Evolutionary conservation across 92 coral and sea anemone genomes (phyloP).

Genomic region (Scolanthus callimorphus): DNA sequence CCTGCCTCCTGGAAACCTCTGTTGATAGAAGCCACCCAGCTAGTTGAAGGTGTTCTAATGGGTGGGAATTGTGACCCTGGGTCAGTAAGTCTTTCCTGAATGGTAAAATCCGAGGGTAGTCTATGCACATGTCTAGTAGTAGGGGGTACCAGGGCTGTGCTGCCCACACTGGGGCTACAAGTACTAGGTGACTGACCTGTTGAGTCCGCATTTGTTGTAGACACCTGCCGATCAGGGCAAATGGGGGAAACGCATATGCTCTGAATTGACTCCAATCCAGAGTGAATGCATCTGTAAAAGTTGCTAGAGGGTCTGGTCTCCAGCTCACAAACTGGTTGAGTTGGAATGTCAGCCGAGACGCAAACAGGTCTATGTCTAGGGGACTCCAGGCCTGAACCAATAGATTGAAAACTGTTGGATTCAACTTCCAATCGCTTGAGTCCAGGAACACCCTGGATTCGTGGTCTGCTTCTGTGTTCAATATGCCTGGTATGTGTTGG

Average conservation of each 20-base stretch:
- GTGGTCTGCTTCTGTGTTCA: slow-evolving; percentile 27
- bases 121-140: slow-evolving; percentile 39
- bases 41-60: slow-evolving; percentile 37
- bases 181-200: slow-evolving; percentile 28
- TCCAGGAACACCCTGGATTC: slow-evolving; percentile 30
- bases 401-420: slow-evolving; percentile 13
- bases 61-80: slow-evolving; percentile 32
- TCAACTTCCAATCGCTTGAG: slow-evolving; percentile 45
- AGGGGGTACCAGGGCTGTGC: slow-evolving; percentile 56
- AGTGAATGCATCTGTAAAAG: slow-evolving; percentile 25
- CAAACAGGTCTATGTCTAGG: too few relatives aligned
- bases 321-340: slow-evolving; percentile 17
- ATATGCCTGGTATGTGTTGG: slow-evolving; percentile 37
- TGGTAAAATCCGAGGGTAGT: slow-evolving; percentile 36
- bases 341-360: too few relatives aligned
- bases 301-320: slow-evolving; percentile 39
- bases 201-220: slow-evolving; percentile 23
- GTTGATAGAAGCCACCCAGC: slow-evolving; percentile 59
- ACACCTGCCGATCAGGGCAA: slow-evolving; percentile 30
- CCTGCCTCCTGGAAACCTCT: slow-evolving; percentile 39
- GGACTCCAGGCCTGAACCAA: slow-evolving; percentile 23
- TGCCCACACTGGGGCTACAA: slow-evolving; percentile 42
- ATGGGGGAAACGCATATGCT: slow-evolving; percentile 32
- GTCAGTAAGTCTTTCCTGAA: slow-evolving; percentile 23
- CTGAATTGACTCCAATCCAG: slow-evolving; percentile 20